phyloP scores from a whole-genome alignment of 2,888 invertebrate genomes.

The Plemyria rubiginata region DNA sequence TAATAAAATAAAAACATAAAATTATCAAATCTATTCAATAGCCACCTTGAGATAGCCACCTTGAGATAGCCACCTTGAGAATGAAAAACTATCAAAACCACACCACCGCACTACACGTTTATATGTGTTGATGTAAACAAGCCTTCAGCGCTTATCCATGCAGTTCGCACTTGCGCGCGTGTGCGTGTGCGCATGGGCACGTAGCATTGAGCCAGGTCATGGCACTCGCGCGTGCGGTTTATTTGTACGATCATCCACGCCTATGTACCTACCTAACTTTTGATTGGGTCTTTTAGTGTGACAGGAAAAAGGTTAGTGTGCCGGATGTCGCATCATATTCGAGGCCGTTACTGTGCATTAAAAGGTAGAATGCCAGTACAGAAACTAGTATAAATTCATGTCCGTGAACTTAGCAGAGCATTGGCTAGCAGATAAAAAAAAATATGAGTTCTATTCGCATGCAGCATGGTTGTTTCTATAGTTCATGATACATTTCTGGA shows the following conservation, averaged over 20 bases:
- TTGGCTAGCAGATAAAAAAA: too few species aligned
- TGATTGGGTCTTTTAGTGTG: slow-evolving; percentile 41
- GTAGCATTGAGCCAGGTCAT: slow-evolving; percentile 83
- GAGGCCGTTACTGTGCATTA: slow-evolving; percentile 29
- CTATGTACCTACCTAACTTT: slow-evolving; percentile 38
- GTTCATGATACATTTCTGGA: too few species aligned
- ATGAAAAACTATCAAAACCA: slow-evolving; percentile 55
- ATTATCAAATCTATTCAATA: too few species aligned
- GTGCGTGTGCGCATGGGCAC: slow-evolving; percentile 42
- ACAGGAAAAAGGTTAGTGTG: slow-evolving; percentile 19
- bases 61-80: not conserved
- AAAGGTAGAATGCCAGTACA: not conserved
- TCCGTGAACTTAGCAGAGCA: too few species aligned
- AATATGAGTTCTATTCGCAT: too few species aligned
- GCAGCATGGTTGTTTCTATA: too few species aligned
- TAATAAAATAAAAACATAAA: too few species aligned
- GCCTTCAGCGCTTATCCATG: slow-evolving; percentile 48
- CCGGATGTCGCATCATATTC: slow-evolving; percentile 19
- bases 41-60: too few species aligned
- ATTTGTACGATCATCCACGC: slow-evolving; percentile 55
- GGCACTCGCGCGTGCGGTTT: slow-evolving; percentile 77
- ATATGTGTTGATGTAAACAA: slow-evolving; percentile 76
- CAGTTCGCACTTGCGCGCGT: slow-evolving; percentile 42
- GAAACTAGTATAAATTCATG: too few species aligned
- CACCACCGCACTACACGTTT: slow-evolving; percentile 46